These are phyloP conservation scores for Ptilorrhoa leucosticta DNA, from an alignment of 2,113 vertebrate species.

Conservation along the genomic window DNA sequence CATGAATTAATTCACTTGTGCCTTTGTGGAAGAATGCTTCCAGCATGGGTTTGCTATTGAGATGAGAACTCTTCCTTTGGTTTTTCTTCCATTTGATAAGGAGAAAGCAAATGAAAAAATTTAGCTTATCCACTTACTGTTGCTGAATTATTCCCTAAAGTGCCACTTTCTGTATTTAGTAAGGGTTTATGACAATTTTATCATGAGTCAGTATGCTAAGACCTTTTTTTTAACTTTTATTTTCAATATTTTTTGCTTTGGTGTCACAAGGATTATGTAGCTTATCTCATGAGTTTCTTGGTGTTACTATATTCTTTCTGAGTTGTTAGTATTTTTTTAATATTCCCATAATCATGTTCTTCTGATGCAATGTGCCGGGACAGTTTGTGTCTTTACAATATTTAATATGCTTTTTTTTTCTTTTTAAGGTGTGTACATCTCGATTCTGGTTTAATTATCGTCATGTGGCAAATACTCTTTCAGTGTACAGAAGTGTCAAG, in stretches of 20 bases:
- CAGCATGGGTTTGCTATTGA: neutral
- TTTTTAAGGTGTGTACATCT: slow-evolving; percentile 90
- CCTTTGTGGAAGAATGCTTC: neutral
- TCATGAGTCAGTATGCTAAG: neutral
- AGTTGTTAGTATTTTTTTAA: neutral
- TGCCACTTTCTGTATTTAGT: neutral
- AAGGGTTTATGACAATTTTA: neutral
- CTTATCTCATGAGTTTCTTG: neutral
- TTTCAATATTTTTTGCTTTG: neutral
- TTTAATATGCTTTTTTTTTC: neutral
- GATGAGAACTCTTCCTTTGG: neutral
- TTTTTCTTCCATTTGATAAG: neutral
- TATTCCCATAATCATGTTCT: neutral
- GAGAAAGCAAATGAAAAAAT: neutral
- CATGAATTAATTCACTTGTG: neutral
- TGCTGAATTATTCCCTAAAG: neutral
- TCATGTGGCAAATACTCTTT: slow-evolving; percentile 95
- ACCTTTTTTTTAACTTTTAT: neutral
- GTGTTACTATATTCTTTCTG: neutral
- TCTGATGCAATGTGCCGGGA: neutral
- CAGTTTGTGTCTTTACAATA: neutral
- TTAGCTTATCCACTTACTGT: neutral
- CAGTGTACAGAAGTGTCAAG: slow-evolving; percentile 96
- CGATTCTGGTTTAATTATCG: slow-evolving; percentile 99
- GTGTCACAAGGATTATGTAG: neutral